Conservation (phyloP, 2,888 invertebrate genomes). For the Coronaproctus castanopsis region DNA sequence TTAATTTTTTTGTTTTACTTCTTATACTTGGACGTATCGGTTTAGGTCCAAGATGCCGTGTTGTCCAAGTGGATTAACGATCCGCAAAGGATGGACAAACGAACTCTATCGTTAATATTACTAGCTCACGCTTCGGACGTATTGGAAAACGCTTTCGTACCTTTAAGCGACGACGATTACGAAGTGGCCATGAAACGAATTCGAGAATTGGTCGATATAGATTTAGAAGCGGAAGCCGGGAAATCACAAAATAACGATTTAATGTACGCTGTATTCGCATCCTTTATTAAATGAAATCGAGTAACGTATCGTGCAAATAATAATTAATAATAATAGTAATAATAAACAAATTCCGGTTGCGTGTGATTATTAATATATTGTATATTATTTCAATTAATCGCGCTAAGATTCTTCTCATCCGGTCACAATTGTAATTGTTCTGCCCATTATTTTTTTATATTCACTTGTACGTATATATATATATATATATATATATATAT, state of each 20-base stretch:
- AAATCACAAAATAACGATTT: slow-evolving; percentile 78
- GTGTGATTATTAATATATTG: background rate
- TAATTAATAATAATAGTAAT: background rate
- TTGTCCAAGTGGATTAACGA: slow-evolving; percentile 91
- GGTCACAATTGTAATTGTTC: too few species aligned
- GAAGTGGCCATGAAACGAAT: slow-evolving; percentile 96
- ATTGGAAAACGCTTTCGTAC: slow-evolving; percentile 96
- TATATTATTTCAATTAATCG: too few species aligned
- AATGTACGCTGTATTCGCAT: slow-evolving; percentile 97
- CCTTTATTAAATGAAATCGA: slow-evolving; percentile 73
- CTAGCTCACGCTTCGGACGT: slow-evolving; percentile 97
- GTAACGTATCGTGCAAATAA: too few species aligned
- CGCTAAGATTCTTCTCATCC: too few species aligned
- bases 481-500: too few species aligned
- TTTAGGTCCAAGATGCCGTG: slow-evolving; percentile 88
- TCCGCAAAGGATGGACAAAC: slow-evolving; percentile 89
- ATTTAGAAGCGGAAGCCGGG: slow-evolving; percentile 87
- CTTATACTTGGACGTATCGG: too few species aligned
- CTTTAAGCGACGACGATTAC: slow-evolving; percentile 90
- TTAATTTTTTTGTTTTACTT: too few species aligned
- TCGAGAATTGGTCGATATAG: slow-evolving; percentile 82
- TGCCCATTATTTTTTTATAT: too few species aligned
- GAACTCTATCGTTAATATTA: slow-evolving; percentile 79
- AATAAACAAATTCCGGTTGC: background rate
- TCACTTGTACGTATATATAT: too few species aligned